A percentile compares a stretch with the other conserved stretches of the same genome.
Conservation (phyloP, 2,113 vertebrate species). For the Hemicordylus capensis region DNA sequence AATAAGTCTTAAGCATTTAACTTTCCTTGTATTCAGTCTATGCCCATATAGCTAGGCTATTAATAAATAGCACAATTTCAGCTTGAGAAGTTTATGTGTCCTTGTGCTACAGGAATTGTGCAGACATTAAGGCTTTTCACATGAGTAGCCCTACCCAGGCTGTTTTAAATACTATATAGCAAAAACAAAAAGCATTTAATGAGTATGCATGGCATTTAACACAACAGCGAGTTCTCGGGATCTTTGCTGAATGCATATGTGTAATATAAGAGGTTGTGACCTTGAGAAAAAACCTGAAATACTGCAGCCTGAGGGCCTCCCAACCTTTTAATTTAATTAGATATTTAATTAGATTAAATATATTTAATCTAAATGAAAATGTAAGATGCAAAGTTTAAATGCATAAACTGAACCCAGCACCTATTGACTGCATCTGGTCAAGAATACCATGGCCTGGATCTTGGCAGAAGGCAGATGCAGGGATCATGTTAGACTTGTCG, state of each 20-base stretch:
- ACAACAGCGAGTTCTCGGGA: not conserved
- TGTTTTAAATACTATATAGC: not conserved
- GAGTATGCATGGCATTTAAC: not conserved
- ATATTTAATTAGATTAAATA: too few relatives aligned
- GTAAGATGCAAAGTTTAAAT: constrained; percentile 9
- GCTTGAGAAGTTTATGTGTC: constrained; percentile 44
- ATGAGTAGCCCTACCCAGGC: not conserved
- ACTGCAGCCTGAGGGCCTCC: not conserved
- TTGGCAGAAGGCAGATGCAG: too few relatives aligned
- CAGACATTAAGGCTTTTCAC: not conserved
- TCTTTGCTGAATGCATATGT: not conserved
- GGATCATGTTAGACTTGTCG: too few relatives aligned
- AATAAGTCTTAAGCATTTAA: not conserved
- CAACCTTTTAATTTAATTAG: too few relatives aligned
- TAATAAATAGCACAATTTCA: constrained; percentile 40
- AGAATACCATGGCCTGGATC: too few relatives aligned
- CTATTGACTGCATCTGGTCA: too few relatives aligned
- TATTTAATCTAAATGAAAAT: not conserved
- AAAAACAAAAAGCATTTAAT: not conserved
- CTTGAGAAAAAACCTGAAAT: not conserved
- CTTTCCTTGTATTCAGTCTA: not conserved
- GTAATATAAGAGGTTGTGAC: not conserved
- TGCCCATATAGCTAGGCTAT: not conserved
- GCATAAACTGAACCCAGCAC: too few relatives aligned
- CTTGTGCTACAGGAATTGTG: constrained; percentile 44